Evolutionary conservation across 2,797 vertebrate genomes (phyloP).

Genomic region (Sebastes trivittatus): DNA sequence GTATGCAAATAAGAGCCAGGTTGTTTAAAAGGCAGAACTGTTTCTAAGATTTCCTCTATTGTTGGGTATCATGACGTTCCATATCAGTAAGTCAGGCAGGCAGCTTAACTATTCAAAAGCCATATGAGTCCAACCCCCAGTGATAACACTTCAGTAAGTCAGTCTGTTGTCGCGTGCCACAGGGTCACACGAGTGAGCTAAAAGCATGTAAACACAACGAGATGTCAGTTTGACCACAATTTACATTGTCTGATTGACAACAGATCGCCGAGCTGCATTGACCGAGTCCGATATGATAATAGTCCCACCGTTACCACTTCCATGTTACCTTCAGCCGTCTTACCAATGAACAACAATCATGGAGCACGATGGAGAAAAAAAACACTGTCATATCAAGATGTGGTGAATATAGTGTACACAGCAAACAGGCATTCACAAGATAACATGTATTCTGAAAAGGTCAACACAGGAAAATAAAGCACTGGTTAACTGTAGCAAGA

Average conservation of each 20-base stretch:
- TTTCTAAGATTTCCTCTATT: not conserved
- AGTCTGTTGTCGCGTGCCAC: slow-evolving; percentile 49
- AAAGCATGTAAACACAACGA: slow-evolving; percentile 58
- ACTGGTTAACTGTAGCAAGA: slow-evolving; percentile 29
- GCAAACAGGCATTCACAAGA: slow-evolving; percentile 53
- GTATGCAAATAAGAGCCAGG: not conserved
- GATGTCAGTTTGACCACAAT: slow-evolving; percentile 68
- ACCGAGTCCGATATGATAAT: slow-evolving; percentile 67
- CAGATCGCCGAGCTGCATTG: slow-evolving; percentile 64
- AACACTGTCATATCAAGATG: slow-evolving; percentile 21
- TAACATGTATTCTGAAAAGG: slow-evolving; percentile 47
- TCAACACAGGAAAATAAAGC: slow-evolving; percentile 55
- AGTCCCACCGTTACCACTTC: slow-evolving; percentile 17
- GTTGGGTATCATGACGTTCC: not conserved
- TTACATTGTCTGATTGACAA: slow-evolving; percentile 72
- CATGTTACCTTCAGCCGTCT: slow-evolving; percentile 38
- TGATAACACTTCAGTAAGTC: slow-evolving; percentile 6
- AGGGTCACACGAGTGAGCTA: slow-evolving; percentile 1
- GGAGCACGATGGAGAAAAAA: slow-evolving; percentile 19
- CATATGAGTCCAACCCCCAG: not conserved
- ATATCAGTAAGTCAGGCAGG: slow-evolving; percentile 1
- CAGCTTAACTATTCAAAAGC: not conserved
- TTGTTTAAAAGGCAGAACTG: not conserved
- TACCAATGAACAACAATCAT: slow-evolving; percentile 19
- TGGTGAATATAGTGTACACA: slow-evolving; percentile 48